These are phyloP conservation scores for Odontothrips loti DNA, from an alignment of 2,888 invertebrate genomes.

Conservation along the genomic window DNA sequence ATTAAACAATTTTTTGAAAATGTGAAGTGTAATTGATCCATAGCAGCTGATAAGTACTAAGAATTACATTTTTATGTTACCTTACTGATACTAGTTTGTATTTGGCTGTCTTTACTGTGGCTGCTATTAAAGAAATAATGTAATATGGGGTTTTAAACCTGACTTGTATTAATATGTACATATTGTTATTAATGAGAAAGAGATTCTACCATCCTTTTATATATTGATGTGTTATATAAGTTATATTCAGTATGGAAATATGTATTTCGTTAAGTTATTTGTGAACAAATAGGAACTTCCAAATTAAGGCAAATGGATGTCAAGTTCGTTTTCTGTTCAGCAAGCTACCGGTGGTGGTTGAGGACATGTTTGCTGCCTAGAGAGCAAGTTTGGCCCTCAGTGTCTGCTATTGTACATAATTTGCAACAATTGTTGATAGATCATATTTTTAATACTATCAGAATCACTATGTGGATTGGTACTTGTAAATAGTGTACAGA, in stretches of 20 bases:
- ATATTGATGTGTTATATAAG: conserved; percentile 21
- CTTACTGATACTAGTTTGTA: conserved; percentile 19
- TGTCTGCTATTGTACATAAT: background rate
- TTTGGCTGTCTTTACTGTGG: background rate
- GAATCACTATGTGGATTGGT: background rate
- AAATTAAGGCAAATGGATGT: conserved; percentile 3
- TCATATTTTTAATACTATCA: conserved; percentile 14
- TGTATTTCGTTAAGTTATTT: background rate
- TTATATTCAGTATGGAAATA: conserved; percentile 2
- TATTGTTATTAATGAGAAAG: conserved; percentile 21
- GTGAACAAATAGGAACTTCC: background rate
- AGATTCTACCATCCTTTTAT: conserved; percentile 25
- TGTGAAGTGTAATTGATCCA: too few species aligned
- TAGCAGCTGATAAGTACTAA: background rate
- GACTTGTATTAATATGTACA: conserved; percentile 15
- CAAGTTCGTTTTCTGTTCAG: conserved; percentile 4
- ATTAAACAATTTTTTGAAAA: too few species aligned
- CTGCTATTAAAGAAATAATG: background rate
- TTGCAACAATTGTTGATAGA: conserved; percentile 15
- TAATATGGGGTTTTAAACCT: background rate
- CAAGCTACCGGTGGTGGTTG: background rate
- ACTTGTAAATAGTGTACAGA: conserved; percentile 20
- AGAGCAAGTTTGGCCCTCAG: background rate
- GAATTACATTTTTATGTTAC: conserved; percentile 15
- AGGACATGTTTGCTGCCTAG: background rate